These are phyloP conservation scores for Passer montanus DNA, from an alignment of 2,113 vertebrate species.

Conservation along the genomic window DNA sequence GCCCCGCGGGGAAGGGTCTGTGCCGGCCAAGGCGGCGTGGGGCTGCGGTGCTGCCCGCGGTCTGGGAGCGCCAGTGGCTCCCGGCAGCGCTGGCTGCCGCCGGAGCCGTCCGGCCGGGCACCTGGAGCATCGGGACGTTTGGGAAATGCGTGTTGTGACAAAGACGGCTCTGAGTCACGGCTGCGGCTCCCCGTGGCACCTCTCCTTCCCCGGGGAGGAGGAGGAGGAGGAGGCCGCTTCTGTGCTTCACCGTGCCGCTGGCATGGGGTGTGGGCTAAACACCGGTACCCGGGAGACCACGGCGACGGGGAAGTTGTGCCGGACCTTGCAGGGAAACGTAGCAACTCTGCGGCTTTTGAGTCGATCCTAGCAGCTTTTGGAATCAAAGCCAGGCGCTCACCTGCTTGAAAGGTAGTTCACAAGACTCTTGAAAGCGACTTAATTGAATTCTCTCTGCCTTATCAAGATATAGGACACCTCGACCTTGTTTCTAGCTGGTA, in stretches of 20 bases:
- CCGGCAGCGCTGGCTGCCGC: neutral
- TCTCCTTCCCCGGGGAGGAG: neutral
- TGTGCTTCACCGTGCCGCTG: neutral
- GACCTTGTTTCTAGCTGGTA: neutral
- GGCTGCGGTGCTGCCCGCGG: neutral
- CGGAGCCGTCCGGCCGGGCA: neutral
- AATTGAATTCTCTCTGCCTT: neutral
- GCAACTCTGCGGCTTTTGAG: neutral
- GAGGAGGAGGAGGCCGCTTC: neutral
- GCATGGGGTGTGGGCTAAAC: neutral
- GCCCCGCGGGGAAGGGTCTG: neutral
- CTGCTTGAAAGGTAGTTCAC: neutral
- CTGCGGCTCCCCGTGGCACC: neutral
- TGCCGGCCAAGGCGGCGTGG: neutral
- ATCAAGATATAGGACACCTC: neutral
- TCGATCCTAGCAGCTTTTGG: neutral
- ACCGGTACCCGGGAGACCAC: neutral
- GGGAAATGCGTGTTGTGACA: neutral
- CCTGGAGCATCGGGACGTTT: neutral
- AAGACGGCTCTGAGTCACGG: neutral
- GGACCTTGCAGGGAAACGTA: neutral
- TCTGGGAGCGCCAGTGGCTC: neutral
- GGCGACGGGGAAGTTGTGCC: neutral
- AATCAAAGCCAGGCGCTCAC: neutral
- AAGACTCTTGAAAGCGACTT: neutral